Percentiles rank a stretch among this genome's conserved stretches.
Evolutionary conservation across 2,113 vertebrate genomes (phyloP).

Genomic region (Cyprinodon variegatus): DNA sequence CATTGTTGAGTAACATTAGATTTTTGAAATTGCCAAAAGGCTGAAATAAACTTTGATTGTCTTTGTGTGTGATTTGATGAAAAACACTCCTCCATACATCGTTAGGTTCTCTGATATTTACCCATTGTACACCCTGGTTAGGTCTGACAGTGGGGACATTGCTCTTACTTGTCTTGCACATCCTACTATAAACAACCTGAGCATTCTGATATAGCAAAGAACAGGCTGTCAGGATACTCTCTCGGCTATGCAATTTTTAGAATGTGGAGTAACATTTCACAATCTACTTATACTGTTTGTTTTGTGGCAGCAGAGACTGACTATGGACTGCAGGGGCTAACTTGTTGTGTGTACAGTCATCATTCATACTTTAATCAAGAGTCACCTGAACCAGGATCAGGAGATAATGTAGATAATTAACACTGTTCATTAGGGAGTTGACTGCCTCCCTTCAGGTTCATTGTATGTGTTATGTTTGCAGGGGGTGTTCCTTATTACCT

Average conservation of each 20-base stretch:
- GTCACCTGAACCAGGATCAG: conserved; percentile 47
- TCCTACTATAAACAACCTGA: conserved; percentile 34
- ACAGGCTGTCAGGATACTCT: conserved; percentile 6
- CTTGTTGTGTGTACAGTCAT: conserved; percentile 29
- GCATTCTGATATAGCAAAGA: conserved; percentile 4
- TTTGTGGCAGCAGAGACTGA: conserved; percentile 10
- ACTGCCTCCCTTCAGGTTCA: conserved; percentile 49
- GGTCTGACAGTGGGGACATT: conserved; percentile 37
- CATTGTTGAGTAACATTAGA: neutral
- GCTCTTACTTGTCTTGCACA: conserved; percentile 24
- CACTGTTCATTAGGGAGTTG: conserved; percentile 44
- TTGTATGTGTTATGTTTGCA: conserved; percentile 40
- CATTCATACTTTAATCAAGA: conserved; percentile 52
- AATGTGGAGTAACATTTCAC: conserved; percentile 38
- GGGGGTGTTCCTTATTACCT: conserved; percentile 60
- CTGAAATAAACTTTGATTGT: neutral
- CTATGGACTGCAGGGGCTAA: conserved; percentile 17
- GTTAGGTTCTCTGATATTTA: conserved; percentile 15
- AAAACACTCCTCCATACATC: neutral
- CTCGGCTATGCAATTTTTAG: conserved; percentile 28
- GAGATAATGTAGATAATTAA: conserved; percentile 60
- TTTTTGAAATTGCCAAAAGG: neutral
- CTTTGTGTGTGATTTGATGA: neutral
- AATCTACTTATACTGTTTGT: conserved; percentile 47
- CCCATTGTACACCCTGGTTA: conserved; percentile 19